Conservation (phyloP, 1,140 invertebrate genomes). For the Heliothis subflexa region DNA sequence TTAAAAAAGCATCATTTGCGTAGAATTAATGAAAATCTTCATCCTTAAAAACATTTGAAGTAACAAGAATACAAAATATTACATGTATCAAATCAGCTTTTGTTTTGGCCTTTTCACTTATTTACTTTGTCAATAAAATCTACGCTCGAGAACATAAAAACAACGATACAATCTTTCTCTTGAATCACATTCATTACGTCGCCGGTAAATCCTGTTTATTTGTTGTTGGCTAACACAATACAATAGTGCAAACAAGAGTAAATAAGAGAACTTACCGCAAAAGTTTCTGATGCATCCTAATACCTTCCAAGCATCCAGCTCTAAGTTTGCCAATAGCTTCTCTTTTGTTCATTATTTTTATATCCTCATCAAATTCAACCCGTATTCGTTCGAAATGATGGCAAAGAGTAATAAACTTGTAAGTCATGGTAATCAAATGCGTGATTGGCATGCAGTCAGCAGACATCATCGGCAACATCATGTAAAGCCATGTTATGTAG, state of each 20-base stretch:
- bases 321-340: conserved; percentile 63
- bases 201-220: conserved; percentile 35
- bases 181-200: conserved; percentile 17
- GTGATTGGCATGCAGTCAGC: conserved; percentile 78
- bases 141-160: conserved; percentile 2
- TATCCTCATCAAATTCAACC: conserved; percentile 62
- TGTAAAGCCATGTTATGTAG: conserved; percentile 77
- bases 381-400: conserved; percentile 68
- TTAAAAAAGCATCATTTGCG: no score
- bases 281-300: conserved; percentile 76
- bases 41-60: no score
- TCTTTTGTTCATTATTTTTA: conserved; percentile 54
- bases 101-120: no score
- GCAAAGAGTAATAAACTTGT: conserved; percentile 73
- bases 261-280: conserved; percentile 67
- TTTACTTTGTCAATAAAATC: conserved; percentile 2
- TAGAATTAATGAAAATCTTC: no score
- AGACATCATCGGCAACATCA: conserved; percentile 83
- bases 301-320: conserved; percentile 66
- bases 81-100: no score
- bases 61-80: no score
- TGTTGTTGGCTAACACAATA: conserved; percentile 28
- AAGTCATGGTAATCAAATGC: conserved; percentile 75
- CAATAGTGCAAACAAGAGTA: conserved; percentile 6
- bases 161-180: conserved; percentile 12